These are phyloP conservation scores for Oenanthe oenanthe DNA, from an alignment of 2,113 vertebrate species.

Conservation along the genomic window DNA sequence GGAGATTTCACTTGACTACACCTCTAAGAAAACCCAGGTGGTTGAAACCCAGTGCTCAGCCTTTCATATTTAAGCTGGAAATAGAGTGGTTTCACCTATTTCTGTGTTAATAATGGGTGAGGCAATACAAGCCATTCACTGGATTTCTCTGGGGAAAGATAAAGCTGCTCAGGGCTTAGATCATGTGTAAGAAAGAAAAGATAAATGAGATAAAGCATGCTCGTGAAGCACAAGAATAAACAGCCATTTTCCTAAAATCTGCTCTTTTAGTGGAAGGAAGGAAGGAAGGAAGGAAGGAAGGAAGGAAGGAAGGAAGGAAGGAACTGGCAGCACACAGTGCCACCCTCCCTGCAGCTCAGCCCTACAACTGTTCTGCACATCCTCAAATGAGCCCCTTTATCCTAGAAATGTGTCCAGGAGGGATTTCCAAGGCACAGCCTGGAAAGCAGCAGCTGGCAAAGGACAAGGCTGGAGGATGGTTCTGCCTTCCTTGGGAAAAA, in stretches of 20 bases:
- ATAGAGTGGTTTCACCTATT: neutral
- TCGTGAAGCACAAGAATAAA: neutral
- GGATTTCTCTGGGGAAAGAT: neutral
- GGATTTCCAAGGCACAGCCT: neutral
- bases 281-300: neutral
- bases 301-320: neutral
- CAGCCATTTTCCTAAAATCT: neutral
- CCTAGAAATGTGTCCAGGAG: neutral
- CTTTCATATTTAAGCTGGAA: neutral
- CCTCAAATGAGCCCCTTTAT: neutral
- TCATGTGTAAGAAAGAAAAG: neutral
- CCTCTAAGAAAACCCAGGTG: neutral
- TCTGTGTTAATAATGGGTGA: neutral
- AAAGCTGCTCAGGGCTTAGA: neutral
- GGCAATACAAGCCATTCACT: neutral
- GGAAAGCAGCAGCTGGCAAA: rapidly evolving
- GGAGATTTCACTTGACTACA: neutral
- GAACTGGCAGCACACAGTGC: neutral
- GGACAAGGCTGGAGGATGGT: neutral
- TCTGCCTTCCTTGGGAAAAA: neutral
- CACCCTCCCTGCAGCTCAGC: neutral
- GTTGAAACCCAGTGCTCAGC: neutral
- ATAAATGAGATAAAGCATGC: neutral
- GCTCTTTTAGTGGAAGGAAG: neutral
- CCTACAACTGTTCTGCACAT: neutral